Conservation (phyloP, 2,113 vertebrate species). For the Romanogobio albipinnatus region DNA sequence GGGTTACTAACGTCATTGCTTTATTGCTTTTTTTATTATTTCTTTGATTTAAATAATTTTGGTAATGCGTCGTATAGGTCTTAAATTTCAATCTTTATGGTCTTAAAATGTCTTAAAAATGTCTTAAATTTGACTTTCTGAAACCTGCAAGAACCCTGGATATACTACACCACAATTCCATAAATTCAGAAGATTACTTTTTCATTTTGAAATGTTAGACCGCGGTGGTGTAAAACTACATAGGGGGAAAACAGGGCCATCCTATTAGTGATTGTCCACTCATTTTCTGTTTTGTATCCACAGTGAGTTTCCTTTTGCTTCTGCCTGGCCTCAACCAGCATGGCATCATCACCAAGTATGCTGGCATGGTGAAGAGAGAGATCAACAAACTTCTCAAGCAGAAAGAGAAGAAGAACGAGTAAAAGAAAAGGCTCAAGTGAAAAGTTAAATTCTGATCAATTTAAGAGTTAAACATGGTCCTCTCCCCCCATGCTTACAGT, state of each 20-base stretch:
- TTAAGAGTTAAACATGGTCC: background rate
- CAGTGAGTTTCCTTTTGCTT: slow-evolving; percentile 89
- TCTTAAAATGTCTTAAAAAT: no score
- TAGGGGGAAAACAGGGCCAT: background rate
- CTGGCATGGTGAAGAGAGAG: slow-evolving; percentile 93
- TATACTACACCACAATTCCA: no score
- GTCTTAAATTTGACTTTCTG: no score
- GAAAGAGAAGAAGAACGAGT: slow-evolving; percentile 98
- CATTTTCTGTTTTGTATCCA: background rate
- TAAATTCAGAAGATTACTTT: background rate
- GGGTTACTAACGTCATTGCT: no score
- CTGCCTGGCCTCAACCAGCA: slow-evolving; percentile 96
- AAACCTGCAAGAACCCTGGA: no score
- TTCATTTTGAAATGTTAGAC: no score
- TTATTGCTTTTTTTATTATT: no score
- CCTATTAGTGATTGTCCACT: background rate
- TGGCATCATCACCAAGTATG: slow-evolving; percentile 90
- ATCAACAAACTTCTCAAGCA: slow-evolving; percentile 98
- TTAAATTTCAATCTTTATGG: no score
- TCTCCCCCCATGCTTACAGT: background rate
- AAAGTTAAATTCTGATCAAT: background rate
- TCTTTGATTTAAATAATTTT: no score
- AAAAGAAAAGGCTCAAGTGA: slow-evolving; percentile 50
- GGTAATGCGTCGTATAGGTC: no score
- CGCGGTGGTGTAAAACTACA: no score